These are phyloP conservation scores for Taeniopygia guttata DNA, from an alignment of 2,797 vertebrate species.

Conservation along the genomic window DNA sequence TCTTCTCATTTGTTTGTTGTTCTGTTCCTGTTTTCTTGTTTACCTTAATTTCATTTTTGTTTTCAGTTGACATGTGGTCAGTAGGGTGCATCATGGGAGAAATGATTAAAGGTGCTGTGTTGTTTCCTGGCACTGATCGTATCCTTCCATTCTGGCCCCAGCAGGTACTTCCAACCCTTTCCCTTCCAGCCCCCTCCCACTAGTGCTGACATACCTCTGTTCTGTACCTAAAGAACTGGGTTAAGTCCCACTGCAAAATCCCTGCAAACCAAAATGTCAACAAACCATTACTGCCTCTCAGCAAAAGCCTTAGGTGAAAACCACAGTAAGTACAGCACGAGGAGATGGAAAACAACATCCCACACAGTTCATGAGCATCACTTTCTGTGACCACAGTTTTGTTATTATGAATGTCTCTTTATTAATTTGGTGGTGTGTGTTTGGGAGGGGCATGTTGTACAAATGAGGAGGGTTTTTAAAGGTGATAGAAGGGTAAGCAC, in stretches of 20 bases:
- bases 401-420: background rate
- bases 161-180: background rate
- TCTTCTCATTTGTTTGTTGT: conserved; percentile 73
- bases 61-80: conserved; percentile 99
- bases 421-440: background rate
- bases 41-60: conserved; percentile 81
- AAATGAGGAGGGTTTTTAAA: background rate
- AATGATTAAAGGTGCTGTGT: conserved; percentile 97
- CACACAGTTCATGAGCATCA: background rate
- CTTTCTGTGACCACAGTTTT: background rate
- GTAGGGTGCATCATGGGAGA: conserved; percentile 99
- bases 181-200: background rate
- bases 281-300: background rate
- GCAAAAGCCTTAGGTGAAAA: background rate
- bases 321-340: background rate
- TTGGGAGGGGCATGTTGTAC: background rate
- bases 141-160: conserved; percentile 83
- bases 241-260: background rate
- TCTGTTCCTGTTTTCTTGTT: conserved; percentile 77
- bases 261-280: background rate
- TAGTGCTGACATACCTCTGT: background rate
- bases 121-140: conserved; percentile 98
- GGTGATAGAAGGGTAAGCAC: background rate
- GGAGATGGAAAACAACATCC: background rate
- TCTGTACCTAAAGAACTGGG: background rate